Base-by-base conservation (phyloP, 2,113 vertebrate species). In the Cettia cetti region DNA sequence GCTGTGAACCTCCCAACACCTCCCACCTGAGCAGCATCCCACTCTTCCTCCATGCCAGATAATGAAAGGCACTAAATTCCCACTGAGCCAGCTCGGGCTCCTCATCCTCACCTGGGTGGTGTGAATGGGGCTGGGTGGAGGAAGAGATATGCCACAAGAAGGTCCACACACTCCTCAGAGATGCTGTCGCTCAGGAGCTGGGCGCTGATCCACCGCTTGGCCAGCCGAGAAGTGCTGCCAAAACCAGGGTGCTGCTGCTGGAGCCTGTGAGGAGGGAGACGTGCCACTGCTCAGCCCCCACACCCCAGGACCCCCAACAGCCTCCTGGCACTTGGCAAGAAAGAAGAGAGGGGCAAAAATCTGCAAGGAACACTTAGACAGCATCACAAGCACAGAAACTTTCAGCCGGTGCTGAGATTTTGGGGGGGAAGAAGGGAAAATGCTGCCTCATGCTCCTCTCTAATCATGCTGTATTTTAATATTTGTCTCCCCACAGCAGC, bases 171-270 rank as follows among this genome's bases (percentile, higher is more conserved):
- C 76, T 99, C 99, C 18, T 99, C 99, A 2, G 97, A 97, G 42
- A 99, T 80, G 74, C 93, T 97, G 31, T 98, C 98, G 0, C 98
- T 98, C 89, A 99, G 97, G 50, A 99, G 98, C 95, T 99, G 99
- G 63, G 99, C 98, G 0, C 97, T 98, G 44, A 99, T 93, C 99
- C 99, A 99, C 31, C 99, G 99, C 86, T 99, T 99, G 83, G 98
- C 98, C 85, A 99, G 97, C 22, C 99, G 99, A 70, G 98, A 99
- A 52, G 98, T 98, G 6, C 98, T 97, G 0, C 99, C 98, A 0
- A 99, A 99, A 88, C 98, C 98, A 0, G 98, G 97, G 78, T 99
- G 97, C 97, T 99, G 99, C 98, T 99, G 99, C 93, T 99, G 99
- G 33, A 99, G 98, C 68, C 99, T 99, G 91, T 1, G 2, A 75